A percentile compares a stretch with the other conserved stretches of the same genome.
Conservation (phyloP, 2,797 vertebrate species). For the Steatocranus sp. region DNA sequence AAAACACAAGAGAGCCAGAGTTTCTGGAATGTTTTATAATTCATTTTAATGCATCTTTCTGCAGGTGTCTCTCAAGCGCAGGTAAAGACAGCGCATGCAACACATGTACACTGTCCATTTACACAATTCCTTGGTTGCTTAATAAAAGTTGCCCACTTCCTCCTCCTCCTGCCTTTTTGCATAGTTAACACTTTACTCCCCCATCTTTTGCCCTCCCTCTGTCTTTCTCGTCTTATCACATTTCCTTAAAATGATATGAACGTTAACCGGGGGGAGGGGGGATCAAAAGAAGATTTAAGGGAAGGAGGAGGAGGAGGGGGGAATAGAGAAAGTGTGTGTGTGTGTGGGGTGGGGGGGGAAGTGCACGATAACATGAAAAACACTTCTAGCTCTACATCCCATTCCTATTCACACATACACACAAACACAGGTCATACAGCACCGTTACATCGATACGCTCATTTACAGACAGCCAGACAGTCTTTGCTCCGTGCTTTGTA, state of each 20-base stretch:
- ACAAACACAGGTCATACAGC: neutral
- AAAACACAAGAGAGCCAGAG: constrained; percentile 32
- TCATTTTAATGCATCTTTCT: constrained; percentile 55
- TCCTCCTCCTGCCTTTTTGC: constrained; percentile 64
- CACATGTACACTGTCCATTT: constrained; percentile 46
- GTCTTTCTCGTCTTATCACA: neutral
- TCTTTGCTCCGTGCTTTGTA: constrained; percentile 6
- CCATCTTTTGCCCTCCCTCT: neutral
- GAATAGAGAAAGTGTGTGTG: neutral
- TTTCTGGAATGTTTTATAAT: constrained; percentile 35
- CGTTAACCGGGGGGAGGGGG: neutral
- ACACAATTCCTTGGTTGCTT: constrained; percentile 22
- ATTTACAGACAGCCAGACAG: constrained; percentile 29
- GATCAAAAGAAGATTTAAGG: neutral
- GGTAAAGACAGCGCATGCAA: constrained; percentile 68
- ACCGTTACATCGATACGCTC: constrained; percentile 52
- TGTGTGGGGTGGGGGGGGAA: neutral
- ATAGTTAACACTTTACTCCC: constrained; percentile 64
- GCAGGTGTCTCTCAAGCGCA: constrained; percentile 45
- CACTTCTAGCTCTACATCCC: constrained; percentile 45
- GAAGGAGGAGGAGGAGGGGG: neutral
- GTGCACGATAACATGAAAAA: constrained; percentile 39
- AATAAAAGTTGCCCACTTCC: constrained; percentile 34
- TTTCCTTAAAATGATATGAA: neutral
- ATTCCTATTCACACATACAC: constrained; percentile 61